Base-by-base conservation (phyloP, 2,797 vertebrate species). In the Dicrostonyx torquatus region DNA sequence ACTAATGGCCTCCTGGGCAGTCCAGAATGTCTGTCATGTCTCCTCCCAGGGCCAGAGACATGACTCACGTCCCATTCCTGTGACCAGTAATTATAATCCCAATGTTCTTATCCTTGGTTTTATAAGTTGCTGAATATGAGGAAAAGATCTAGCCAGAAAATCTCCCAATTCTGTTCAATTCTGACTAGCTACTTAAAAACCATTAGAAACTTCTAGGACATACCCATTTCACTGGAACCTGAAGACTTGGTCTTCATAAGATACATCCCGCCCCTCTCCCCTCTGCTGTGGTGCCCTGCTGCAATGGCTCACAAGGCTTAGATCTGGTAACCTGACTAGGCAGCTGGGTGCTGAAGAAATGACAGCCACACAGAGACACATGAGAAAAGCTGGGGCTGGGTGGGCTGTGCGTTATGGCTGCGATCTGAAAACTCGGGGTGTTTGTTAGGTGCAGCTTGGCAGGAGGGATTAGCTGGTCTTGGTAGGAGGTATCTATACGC, bases 211-310 rank as follows among this genome's bases (percentile, higher is more conserved):
- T 55, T 72, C 34, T 17, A 72, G 66, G 66, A 37, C 31, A 40
- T 55, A 72, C 6, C n/a, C 55, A 55, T 55, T 55, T 70, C 22
- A 29, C 7, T 24, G 82, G 45, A 87, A 26, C 8, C 22, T 40
- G 31, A 64, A 55, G 22, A 80, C 10, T 20, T 12, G 13, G 13
- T 4, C 55, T 37, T 73, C n/a, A 62, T 24, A 29, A 82, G 34
- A 11, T 20, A 45, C 5, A 9, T 29, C 34, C 40, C 17, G 0
- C 1, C 1, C 0, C 8, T 29, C 0, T 2, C 0, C 0, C 3
- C 22, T n/a, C 26, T 50, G 20, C 4, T 79, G 20, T 15, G n/a
- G 40, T 48, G 5, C 8, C 53, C 34, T 12, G 12, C 31, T n/a
- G 18, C 45, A 37, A 3, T 10, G 62, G n/a, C 31, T 26, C 82